A percentile compares a stretch with the other conserved stretches of the same genome.
phyloP scores from a whole-genome alignment of 1,140 invertebrate genomes.

The Atta colombica region DNA sequence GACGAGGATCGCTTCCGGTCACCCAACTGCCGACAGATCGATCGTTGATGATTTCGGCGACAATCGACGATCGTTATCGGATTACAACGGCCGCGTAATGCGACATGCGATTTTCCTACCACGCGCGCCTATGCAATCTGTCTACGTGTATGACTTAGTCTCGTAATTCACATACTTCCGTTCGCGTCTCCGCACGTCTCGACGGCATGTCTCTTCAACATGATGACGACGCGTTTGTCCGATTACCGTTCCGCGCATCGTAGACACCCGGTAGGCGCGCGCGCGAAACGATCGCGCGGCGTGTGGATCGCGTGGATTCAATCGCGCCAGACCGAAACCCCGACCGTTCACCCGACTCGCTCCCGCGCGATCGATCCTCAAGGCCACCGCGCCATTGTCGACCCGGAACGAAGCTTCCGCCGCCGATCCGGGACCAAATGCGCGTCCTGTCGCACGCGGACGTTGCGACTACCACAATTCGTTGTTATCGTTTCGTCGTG shows the following conservation, averaged over 20 bases:
- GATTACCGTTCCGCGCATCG: constrained; percentile 23
- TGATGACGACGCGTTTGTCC: background rate
- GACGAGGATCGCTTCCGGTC: constrained; percentile 43
- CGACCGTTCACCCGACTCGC: constrained; percentile 35
- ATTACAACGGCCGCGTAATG: constrained; percentile 1
- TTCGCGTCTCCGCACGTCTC: background rate
- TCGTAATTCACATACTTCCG: constrained; percentile 4
- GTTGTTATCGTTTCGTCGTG: background rate
- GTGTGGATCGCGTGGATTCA: constrained; percentile 40
- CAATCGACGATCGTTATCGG: background rate
- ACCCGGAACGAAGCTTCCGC: constrained; percentile 65
- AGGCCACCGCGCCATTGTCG: constrained; percentile 70
- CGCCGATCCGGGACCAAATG: constrained; percentile 33
- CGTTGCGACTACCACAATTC: background rate
- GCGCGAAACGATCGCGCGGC: background rate
- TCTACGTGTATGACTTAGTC: background rate
- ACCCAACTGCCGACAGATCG: background rate
- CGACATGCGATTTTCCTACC: background rate
- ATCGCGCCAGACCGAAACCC: constrained; percentile 31
- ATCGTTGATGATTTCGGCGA: background rate
- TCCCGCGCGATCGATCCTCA: constrained; percentile 53
- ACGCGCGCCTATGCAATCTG: background rate
- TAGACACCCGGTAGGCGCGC: constrained; percentile 43
- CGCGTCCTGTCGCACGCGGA: background rate
- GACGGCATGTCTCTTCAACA: background rate